Evolutionary conservation across 2,888 invertebrate species (phyloP).

Genomic region (Cryptus armator): DNA sequence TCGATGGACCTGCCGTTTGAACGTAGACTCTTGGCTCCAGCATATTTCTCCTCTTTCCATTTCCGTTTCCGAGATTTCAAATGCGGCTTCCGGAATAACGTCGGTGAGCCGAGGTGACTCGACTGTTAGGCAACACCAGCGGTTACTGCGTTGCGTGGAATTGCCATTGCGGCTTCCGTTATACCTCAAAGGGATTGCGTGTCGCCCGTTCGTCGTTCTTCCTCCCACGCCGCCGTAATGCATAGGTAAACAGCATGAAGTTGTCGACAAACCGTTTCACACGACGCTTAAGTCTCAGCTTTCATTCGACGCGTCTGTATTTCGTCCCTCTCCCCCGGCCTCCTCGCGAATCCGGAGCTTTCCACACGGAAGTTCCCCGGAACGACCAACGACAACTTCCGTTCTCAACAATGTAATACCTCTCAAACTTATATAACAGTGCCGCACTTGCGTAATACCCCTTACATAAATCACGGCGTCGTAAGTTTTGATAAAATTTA

Average conservation of each 20-base stretch:
- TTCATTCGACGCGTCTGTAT: background rate
- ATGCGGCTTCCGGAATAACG: conserved; percentile 1
- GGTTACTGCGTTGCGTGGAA: conserved; percentile 7
- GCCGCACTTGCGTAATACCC: background rate
- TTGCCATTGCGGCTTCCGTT: conserved; percentile 6
- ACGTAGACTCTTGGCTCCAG: background rate
- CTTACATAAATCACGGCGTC: background rate
- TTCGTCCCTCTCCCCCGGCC: background rate
- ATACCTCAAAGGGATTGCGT: conserved; percentile 20
- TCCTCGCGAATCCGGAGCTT: background rate
- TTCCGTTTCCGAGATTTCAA: background rate
- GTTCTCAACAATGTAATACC: background rate
- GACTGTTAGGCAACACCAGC: background rate
- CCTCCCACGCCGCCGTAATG: conserved; percentile 52
- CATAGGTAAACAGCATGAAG: conserved; percentile 68
- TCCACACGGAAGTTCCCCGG: background rate
- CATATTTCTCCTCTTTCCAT: conserved; percentile 3
- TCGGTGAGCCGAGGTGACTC: background rate
- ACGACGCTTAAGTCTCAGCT: background rate
- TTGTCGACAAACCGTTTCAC: conserved; percentile 61
- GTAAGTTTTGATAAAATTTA: background rate
- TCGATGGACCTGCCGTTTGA: no score
- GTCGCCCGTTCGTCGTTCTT: conserved; percentile 8
- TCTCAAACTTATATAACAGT: background rate
- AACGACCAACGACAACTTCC: conserved; percentile 1